Evolutionary conservation across 2,113 vertebrate genomes (phyloP).

Genomic region (Varanus komodoensis): DNA sequence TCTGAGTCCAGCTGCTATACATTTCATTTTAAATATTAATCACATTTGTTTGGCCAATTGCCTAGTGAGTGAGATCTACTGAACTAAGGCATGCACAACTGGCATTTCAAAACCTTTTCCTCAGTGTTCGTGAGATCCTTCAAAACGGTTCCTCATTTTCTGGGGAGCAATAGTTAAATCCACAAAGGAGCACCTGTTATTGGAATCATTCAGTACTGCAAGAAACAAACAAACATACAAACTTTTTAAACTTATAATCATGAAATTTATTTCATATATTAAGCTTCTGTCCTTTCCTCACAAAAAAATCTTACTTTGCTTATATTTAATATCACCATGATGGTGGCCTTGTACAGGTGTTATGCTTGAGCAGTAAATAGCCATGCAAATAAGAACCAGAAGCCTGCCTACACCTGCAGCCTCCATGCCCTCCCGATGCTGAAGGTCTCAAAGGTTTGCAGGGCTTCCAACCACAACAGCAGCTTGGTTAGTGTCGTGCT

Average conservation of each 20-base stretch:
- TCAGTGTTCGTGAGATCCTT: conserved; percentile 19
- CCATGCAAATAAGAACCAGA: too few relatives aligned
- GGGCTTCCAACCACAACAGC: too few relatives aligned
- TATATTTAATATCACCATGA: not conserved
- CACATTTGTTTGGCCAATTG: conserved; percentile 54
- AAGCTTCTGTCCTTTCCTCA: not conserved
- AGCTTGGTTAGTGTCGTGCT: too few relatives aligned
- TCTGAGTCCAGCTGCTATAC: conserved; percentile 45
- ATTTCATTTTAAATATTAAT: conserved; percentile 55
- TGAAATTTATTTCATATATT: not conserved
- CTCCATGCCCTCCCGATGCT: too few relatives aligned
- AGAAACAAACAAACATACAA: not conserved
- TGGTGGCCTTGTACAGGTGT: not conserved
- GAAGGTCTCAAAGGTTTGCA: too few relatives aligned
- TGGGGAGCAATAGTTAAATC: not conserved
- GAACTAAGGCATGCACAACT: conserved; percentile 51
- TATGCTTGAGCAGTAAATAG: not conserved
- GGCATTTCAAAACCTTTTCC: conserved; percentile 34
- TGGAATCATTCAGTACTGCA: not conserved
- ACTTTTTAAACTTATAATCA: not conserved
- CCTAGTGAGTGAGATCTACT: conserved; percentile 60
- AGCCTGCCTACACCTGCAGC: too few relatives aligned
- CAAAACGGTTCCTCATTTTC: conserved; percentile 20
- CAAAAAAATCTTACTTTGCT: not conserved
- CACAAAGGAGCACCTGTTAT: not conserved